Conservation (phyloP, 2,113 vertebrate genomes). For the Cyrtonyx montezumae region DNA sequence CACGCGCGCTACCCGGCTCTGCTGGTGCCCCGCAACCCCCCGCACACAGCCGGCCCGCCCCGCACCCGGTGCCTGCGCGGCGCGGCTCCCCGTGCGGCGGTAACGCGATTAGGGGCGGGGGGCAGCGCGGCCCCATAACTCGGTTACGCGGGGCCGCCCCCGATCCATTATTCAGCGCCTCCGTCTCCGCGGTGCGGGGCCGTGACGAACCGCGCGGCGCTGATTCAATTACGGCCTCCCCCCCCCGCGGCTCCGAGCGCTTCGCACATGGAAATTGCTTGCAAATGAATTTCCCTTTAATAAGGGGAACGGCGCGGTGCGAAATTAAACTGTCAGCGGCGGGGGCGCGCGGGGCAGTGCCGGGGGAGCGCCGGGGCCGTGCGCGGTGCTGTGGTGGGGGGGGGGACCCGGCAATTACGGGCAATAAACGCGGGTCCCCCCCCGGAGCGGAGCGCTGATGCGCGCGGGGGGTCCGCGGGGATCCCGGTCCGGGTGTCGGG, state of each 20-base stretch:
- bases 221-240: constrained; percentile 59
- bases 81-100: background rate
- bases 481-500: background rate
- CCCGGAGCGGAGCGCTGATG: background rate
- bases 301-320: constrained; percentile 46
- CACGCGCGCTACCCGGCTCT: no score
- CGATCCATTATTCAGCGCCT: constrained; percentile 60
- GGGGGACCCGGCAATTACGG: constrained; percentile 47
- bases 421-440: constrained; percentile 56
- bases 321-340: constrained; percentile 43
- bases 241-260: background rate
- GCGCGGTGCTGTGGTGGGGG: background rate
- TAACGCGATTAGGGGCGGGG: background rate
- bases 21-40: accelerated
- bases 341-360: background rate
- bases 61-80: background rate
- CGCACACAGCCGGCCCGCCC: background rate
- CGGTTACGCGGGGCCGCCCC: background rate
- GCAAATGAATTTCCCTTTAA: constrained; percentile 74
- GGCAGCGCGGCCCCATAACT: background rate
- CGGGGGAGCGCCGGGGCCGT: background rate
- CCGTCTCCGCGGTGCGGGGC: constrained; percentile 23
- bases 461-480: background rate
- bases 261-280: constrained; percentile 65
- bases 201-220: background rate